Evolutionary conservation across 2,888 invertebrate genomes (phyloP), one percentile per base, ranked within the genome.

Genomic region (Pycnomerus fuliginosus): DNA sequence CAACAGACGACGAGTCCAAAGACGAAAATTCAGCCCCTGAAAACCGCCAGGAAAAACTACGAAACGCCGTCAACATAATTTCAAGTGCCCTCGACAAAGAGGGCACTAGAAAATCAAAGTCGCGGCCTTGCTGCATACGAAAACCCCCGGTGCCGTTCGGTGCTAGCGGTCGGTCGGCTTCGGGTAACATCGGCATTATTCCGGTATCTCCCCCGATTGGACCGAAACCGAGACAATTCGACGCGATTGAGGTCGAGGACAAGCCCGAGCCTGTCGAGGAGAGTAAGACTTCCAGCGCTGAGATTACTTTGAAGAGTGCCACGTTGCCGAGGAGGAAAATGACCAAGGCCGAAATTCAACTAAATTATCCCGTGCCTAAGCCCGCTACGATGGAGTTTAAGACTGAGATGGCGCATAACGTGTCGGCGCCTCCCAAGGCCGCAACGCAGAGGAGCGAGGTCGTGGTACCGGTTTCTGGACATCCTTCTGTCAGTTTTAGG

Each of bases 41-140:
- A 67, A 76, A 67, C 59, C 74, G 81, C 30, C 74, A 76, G 57
- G 73, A 74, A 56, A 76, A 77, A 75, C 77, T 70, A 69, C 81
- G 82, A 64, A 84, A 83, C 56, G 86, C 86, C 1, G 79, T 85
- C 37, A 83, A 82, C 64, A 84, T 86, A 59, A 86, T 86, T 52
- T 82, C 85, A 50, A 80, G 82, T 66, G 85, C 84, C 56, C 82
- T 86, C 62, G 71, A 71, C 50, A 71, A 71, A 54, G 70, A 71
- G 44, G 73, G 72, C 28, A 61, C 72, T 5, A 62, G 72, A 43
- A 73, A 73, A 60, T 72, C 71, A 3, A 72, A 71, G 58, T 73
- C 73, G 2, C 55, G 71, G 25, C 73, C 73, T n/a, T 71, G 71
- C 44, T 68, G 73, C 60, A 61, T 64, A 43, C 60, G 70, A 36